These are phyloP conservation scores for Xestia sexstrigata DNA, from an alignment of 2,888 invertebrate species.

Conservation along the genomic window DNA sequence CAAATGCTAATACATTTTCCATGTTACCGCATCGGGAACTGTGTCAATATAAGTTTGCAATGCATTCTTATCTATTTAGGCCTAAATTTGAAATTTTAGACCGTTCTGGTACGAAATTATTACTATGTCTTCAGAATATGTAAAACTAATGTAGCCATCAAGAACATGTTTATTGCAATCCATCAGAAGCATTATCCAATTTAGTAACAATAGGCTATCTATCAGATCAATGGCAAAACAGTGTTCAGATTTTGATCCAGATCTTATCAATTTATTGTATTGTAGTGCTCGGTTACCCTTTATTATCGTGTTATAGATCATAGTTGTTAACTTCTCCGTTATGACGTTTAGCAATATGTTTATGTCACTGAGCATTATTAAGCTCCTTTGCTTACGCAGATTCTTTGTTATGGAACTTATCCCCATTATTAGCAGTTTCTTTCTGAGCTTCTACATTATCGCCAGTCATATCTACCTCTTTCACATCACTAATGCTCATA, in stretches of 20 bases:
- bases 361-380: conserved; percentile 16
- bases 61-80: conserved; percentile 30
- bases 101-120: background rate
- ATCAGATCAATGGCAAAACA: conserved; percentile 49
- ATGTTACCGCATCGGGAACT: conserved; percentile 49
- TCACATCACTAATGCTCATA: background rate
- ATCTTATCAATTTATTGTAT: conserved; percentile 56
- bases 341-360: conserved; percentile 33
- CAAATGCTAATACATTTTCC: conserved; percentile 43
- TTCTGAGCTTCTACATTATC: background rate
- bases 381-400: conserved; percentile 8
- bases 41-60: conserved; percentile 31
- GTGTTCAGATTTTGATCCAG: conserved; percentile 50
- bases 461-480: background rate
- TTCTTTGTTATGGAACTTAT: background rate
- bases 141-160: conserved; percentile 23
- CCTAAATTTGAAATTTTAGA: conserved; percentile 18
- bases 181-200: conserved; percentile 38
- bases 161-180: conserved; percentile 33
- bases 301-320: conserved; percentile 48
- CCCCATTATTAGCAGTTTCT: background rate
- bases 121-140: background rate
- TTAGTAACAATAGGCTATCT: conserved; percentile 49
- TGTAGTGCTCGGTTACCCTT: conserved; percentile 30
- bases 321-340: conserved; percentile 43